phyloP scores from a whole-genome alignment of 1,140 invertebrate genomes.

The Bursaphelenchus mucronatus region DNA sequence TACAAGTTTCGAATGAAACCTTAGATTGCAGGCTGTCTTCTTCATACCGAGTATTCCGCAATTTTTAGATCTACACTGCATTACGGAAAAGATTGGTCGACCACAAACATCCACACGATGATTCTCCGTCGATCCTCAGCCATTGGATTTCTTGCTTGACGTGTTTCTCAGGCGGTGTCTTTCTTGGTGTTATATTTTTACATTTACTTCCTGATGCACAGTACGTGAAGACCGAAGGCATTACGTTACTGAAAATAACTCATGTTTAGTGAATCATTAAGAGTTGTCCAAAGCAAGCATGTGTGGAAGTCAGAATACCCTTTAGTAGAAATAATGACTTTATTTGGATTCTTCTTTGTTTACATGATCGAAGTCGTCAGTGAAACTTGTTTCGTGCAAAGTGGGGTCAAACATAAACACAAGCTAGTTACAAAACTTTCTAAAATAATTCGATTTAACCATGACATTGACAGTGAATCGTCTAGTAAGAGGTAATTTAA shows the following conservation, averaged over 20 bases:
- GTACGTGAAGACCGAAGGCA: conserved; percentile 9
- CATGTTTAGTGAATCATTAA: conserved; percentile 19
- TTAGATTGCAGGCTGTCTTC: no score
- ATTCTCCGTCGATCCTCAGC: background rate
- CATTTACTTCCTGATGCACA: conserved; percentile 25
- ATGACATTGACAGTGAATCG: no score
- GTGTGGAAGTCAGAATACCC: conserved; percentile 20
- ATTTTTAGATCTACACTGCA: no score
- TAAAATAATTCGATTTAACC: no score
- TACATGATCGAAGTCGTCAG: conserved; percentile 22
- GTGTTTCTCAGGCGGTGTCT: conserved; percentile 27
- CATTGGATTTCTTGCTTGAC: conserved; percentile 23
- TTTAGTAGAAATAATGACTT: conserved; percentile 22
- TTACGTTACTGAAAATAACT: background rate
- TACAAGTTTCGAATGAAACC: no score
- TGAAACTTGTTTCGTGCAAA: background rate
- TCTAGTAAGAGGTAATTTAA: no score
- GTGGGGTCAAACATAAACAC: no score
- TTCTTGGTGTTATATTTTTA: conserved; percentile 27
- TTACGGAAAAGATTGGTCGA: no score
- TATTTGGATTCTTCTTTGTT: conserved; percentile 27
- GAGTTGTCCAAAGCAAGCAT: conserved; percentile 14
- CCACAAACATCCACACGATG: no score
- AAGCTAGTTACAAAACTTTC: no score
- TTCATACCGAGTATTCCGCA: no score